Base-by-base conservation (phyloP, 1,140 invertebrate species). In the Subanguina moxae region DNA sequence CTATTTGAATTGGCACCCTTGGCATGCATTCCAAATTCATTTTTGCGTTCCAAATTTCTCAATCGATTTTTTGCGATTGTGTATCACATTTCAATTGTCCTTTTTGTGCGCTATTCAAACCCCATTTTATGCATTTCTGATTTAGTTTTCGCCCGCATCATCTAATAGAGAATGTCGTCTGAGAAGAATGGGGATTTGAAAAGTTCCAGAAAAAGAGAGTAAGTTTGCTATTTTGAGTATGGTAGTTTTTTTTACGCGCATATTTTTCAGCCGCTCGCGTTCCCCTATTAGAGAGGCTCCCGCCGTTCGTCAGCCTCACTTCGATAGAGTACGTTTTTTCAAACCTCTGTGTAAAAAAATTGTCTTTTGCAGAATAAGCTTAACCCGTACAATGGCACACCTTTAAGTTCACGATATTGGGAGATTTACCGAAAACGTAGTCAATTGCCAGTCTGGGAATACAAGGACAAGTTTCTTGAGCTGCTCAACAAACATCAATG, bases 381-480 rank as follows among this genome's bases (percentile, higher is more conserved):
- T 5, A 73, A 73, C 72, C 72, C 74, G 1, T 68, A 64, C 52
- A 76, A 63, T 67, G 63, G 67, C 0, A 45, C 46, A 0, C 42
- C 64, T 19, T 75, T 66, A n/a, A 32, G 42, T 15, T 25, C 25
- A 43, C 71, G 82, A 23, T 87, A 86, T 73, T 84, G 83, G 80
- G 83, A 86, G 57, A 78, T 87, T 42, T 82, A 89, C 68, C 88
- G 90, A 69, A 97, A 96, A 79, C 87, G 96, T 57, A 90, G 91
- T 42, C 88, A 89, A 7, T 84, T 99, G 21, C 96, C 96, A 0
- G 95, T 99, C 0, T 98, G 95, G 87, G 95, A 98, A 80, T 97
- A 99, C 83, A 89, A 91, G 76, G 88, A 90, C 3, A 93, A 97
- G 81, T 98, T 99, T 83, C 91, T 95, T 89, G 88, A 93, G 74